These are phyloP conservation scores for Tetramorium alpestre DNA, from an alignment of 1,140 invertebrate genomes.

Conservation along the genomic window DNA sequence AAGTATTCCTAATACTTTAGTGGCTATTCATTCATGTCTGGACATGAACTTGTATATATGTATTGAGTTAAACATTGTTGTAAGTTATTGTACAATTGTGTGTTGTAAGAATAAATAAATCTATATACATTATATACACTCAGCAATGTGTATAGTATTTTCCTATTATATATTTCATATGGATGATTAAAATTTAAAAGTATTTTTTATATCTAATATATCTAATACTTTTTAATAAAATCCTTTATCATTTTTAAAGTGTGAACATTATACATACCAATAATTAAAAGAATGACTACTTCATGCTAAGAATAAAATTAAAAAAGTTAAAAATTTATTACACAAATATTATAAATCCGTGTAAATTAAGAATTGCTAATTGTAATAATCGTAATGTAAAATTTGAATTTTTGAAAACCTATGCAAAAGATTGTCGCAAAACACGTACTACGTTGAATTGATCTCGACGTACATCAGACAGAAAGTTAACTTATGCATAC, in stretches of 20 bases:
- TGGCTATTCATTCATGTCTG: neutral
- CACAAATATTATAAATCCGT: no score
- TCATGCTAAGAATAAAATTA: no score
- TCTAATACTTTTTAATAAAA: neutral
- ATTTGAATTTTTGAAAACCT: no score
- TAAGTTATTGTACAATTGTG: conserved; percentile 70
- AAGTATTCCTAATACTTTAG: conserved; percentile 24
- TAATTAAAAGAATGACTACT: neutral
- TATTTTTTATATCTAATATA: neutral
- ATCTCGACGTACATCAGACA: no score
- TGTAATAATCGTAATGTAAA: no score
- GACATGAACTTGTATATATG: conserved; percentile 64
- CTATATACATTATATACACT: neutral
- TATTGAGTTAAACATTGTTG: conserved; percentile 55
- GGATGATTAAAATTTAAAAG: neutral
- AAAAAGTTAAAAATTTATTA: no score
- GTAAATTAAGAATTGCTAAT: no score
- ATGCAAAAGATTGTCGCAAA: no score
- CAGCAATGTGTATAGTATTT: neutral
- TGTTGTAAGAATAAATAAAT: conserved; percentile 66
- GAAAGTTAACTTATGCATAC: no score
- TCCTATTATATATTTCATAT: neutral
- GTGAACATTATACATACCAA: neutral
- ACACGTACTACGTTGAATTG: no score
- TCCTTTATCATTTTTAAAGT: neutral